Evolutionary conservation across 2,797 vertebrate species (phyloP).

Genomic region (Danio jaintianensis): DNA sequence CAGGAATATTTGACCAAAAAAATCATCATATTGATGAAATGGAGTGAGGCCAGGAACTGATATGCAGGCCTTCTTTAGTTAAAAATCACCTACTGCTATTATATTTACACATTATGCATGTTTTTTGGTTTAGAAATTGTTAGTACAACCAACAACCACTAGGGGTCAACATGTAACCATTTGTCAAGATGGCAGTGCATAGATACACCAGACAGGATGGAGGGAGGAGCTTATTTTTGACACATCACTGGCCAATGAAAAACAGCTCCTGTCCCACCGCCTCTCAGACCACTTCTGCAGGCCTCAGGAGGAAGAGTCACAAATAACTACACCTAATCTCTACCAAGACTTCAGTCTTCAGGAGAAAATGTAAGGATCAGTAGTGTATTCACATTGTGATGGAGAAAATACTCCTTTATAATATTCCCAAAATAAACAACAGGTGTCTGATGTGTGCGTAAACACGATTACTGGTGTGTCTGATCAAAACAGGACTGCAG

Average conservation of each 20-base stretch:
- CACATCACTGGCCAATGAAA: conserved; percentile 11
- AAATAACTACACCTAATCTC: not conserved
- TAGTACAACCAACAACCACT: conserved; percentile 11
- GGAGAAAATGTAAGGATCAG: conserved; percentile 6
- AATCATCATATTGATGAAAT: not conserved
- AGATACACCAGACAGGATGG: not conserved
- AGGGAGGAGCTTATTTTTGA: conserved; percentile 27
- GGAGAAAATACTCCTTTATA: not conserved
- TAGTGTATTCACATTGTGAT: not conserved
- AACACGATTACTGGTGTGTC: conserved; percentile 1
- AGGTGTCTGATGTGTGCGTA: conserved; percentile 4
- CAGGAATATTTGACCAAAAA: not conserved
- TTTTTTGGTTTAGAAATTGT: not conserved
- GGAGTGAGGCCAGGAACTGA: not conserved
- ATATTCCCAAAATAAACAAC: not conserved
- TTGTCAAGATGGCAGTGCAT: not conserved
- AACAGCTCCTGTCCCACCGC: conserved; percentile 17
- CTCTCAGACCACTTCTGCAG: conserved; percentile 28
- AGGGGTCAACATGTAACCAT: conserved; percentile 17
- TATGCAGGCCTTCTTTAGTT: not conserved
- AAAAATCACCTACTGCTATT: not conserved
- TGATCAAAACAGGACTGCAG: conserved; percentile 14
- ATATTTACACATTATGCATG: no score
- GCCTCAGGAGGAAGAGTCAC: not conserved
- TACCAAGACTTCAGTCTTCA: not conserved